Evolutionary conservation across 1,140 invertebrate genomes (phyloP), one percentile per base, ranked within the genome.

Genomic region (Drosophila tsacasi): DNA sequence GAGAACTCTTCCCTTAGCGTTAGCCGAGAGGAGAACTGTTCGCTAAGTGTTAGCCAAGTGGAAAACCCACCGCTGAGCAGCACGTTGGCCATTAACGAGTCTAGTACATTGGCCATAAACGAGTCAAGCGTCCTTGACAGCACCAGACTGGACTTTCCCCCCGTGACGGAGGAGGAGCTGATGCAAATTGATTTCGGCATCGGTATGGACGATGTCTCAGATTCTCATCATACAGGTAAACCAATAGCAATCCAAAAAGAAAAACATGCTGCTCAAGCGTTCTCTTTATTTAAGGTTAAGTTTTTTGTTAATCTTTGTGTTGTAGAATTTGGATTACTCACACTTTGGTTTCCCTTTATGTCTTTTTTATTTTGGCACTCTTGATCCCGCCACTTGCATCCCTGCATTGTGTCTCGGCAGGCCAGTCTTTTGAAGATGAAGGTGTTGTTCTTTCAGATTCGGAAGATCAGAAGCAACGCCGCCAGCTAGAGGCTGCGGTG

Each of bases 401-500:
- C 37, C 50, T 85, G 62, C 54, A 46, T 82, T 64, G 62, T 52
- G 62, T 52, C 65, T 52, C 75, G 23, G 68, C 79, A 90, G 85
- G 54, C 52, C 81, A 67, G 67, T 86, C 66, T 72, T 90, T 82
- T 90, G 85, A 90, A 81, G 85, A 90, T 67, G 85, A 90, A 55
- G 85, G 86, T 85, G 68, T 90, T 90, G 86, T 91, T 74, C 86
- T 90, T 90, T 62, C 85, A 90, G 85, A 90, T 71, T 21, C 57
- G 35, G 82, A 90, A 47, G 71, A 90, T 25, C 80, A 77, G 15
- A 27, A 5, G 59, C 85, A 61, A 2, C 57, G 23, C 17, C 35
- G 21, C 7, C 5, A 37, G 32, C 23, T 21, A 13, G 52, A 9
- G 21, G 17, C 13, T 15, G 50, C 19, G 30, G 25, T 13, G 49